These are phyloP conservation scores for Nemotelus pantherinus DNA, from an alignment of 2,888 invertebrate genomes.

Conservation along the genomic window DNA sequence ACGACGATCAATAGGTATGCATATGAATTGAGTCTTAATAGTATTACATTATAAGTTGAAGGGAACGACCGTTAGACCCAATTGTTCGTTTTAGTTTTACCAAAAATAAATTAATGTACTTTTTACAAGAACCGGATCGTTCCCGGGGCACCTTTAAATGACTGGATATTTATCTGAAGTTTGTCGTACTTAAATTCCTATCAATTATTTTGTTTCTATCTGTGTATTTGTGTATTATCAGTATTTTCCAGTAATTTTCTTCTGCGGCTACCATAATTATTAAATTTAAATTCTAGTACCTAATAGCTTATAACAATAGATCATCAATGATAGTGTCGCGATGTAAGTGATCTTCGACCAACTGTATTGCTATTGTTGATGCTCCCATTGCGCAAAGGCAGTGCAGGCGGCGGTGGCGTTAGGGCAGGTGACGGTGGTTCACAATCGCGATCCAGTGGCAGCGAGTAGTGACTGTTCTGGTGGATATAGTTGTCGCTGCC, in stretches of 20 bases:
- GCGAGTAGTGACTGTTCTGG: constrained; percentile 63
- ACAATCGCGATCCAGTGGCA: constrained; percentile 62
- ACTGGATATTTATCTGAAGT: too few species aligned
- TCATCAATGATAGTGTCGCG: constrained; percentile 53
- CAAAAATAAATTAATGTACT: too few species aligned
- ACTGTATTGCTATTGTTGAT: constrained; percentile 56
- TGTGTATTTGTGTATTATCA: constrained; percentile 16
- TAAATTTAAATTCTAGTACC: constrained; percentile 25
- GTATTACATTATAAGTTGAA: too few species aligned
- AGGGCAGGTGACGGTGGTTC: constrained; percentile 59
- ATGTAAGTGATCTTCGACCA: constrained; percentile 59
- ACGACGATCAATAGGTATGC: too few species aligned
- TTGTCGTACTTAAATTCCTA: too few species aligned
- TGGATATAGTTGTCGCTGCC: constrained; percentile 60
- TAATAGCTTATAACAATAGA: constrained; percentile 28
- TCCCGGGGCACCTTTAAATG: too few species aligned
- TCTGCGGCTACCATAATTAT: constrained; percentile 17
- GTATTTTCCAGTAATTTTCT: constrained; percentile 1
- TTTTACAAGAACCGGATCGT: too few species aligned
- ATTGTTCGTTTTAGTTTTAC: too few species aligned
- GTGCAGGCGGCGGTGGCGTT: constrained; percentile 62
- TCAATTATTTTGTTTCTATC: neutral
- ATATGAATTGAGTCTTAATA: too few species aligned
- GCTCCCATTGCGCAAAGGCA: constrained; percentile 62
- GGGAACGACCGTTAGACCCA: too few species aligned